Conservation (phyloP, 2,797 vertebrate species). For the Enteromius argenteus region DNA sequence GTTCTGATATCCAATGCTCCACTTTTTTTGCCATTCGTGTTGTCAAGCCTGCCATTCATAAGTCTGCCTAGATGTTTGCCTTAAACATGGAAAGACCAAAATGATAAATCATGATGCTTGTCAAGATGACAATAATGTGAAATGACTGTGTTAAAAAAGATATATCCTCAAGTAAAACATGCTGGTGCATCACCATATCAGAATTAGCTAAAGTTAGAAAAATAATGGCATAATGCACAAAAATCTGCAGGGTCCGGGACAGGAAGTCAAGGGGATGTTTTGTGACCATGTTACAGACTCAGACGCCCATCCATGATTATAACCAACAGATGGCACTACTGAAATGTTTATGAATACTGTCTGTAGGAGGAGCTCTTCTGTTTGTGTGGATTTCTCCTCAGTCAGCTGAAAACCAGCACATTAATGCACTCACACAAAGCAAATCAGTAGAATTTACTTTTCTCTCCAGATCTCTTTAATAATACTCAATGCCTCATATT, state of each 20-base stretch:
- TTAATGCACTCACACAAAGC: background rate
- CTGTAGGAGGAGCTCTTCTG: slow-evolving; percentile 16
- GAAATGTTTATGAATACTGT: slow-evolving; percentile 15
- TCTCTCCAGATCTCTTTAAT: background rate
- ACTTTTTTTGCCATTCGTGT: background rate
- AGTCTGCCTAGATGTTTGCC: background rate
- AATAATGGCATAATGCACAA: background rate
- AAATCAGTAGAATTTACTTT: background rate
- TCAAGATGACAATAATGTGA: background rate
- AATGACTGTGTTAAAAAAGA: background rate
- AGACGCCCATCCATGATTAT: background rate
- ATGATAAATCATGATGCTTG: background rate
- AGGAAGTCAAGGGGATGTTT: background rate
- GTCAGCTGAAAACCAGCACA: slow-evolving; percentile 2
- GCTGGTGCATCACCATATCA: background rate
- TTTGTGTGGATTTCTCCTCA: background rate
- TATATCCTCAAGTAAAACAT: background rate
- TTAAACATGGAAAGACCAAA: slow-evolving; percentile 9
- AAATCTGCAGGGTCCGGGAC: background rate
- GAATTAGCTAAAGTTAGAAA: background rate
- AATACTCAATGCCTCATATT: background rate
- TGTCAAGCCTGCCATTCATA: background rate
- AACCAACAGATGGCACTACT: slow-evolving; percentile 46
- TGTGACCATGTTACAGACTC: background rate
- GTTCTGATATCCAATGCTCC: background rate